A percentile compares a stretch with the other conserved stretches of the same genome.
phyloP scores from a whole-genome alignment of 1,140 invertebrate genomes.

The Lutraria rhynchaena region DNA sequence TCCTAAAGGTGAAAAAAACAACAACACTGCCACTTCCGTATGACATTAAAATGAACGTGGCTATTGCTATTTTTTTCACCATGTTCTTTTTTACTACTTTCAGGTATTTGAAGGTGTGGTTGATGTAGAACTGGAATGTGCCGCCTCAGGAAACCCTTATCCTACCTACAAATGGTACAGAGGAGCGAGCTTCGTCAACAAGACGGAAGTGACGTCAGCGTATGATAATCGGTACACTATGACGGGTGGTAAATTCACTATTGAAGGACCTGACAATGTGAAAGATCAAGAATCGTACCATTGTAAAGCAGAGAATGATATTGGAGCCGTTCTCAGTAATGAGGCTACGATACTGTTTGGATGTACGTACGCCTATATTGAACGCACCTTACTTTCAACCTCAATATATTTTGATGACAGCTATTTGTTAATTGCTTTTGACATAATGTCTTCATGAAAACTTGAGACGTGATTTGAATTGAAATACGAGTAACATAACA shows the following conservation, averaged over 20 bases:
- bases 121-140: slow-evolving; percentile 38
- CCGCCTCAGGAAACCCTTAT: slow-evolving; percentile 14
- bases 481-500: no score
- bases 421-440: no score
- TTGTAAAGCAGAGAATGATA: slow-evolving; percentile 40
- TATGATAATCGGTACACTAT: slow-evolving; percentile 19
- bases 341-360: slow-evolving; percentile 46
- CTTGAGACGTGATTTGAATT: no score
- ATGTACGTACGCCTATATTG: no score
- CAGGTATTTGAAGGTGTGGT: slow-evolving; percentile 25
- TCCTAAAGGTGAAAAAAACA: not conserved
- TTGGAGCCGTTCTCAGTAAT: slow-evolving; percentile 37
- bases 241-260: slow-evolving; percentile 21
- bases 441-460: no score
- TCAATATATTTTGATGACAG: no score
- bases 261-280: not conserved
- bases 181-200: not conserved
- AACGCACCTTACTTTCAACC: no score
- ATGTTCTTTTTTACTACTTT: not conserved
- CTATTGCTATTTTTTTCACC: no score
- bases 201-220: not conserved
- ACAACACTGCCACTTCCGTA: not conserved
- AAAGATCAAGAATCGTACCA: slow-evolving; percentile 20
- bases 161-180: slow-evolving; percentile 31
- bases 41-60: no score